Evolutionary conservation across 2,113 vertebrate genomes (phyloP), one percentile per base, ranked within the genome.

Genomic region (Pteruthius melanotis): DNA sequence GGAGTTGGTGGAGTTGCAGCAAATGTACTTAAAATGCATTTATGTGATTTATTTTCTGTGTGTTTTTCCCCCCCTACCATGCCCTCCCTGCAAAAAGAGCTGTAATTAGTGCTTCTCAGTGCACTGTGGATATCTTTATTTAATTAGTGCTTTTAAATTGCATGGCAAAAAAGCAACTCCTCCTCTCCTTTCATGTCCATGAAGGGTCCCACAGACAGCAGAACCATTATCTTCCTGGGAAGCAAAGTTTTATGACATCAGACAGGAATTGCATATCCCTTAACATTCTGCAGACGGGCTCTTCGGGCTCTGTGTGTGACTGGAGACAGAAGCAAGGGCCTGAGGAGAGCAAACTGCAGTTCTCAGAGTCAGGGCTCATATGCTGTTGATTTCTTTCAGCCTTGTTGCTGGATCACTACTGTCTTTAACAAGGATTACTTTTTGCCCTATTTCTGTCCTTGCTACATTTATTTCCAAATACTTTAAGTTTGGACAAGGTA

Each of bases 81-180:
- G 35, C 44, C 45, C 44, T 49, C 49, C 71, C 42, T 87, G 57
- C 56, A 87, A 45, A 75, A 78, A 71, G 39, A 28, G 56, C 76
- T 95, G 88, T 84, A 96, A 95, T 96, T 96, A 94, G 64, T 31
- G 44, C 45, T 66, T 21, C 30, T 70, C 82, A 40, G 30, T 44
- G 47, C 28, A 19, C 85, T 75, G 52, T 81, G 47, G 44, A 74
- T 93, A 94, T 93, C 80, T 94, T 94, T 92, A 74, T 88, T 95
- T 92, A 86, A 93, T 96, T 94, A 93, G 19, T 0, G 0, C 13
- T 70, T 39, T 82, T 92, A 77, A 91, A 87, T 70, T 92, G 82
- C 57, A 82, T 11, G 40, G 37, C 68, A 90, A 78, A 87, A 90
- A 93, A 83, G 35, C 42, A 83, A 60, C 60, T 80, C 49, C 35